Conservation (phyloP, 2,797 vertebrate genomes). For the Heteromormyrus szaboi region DNA sequence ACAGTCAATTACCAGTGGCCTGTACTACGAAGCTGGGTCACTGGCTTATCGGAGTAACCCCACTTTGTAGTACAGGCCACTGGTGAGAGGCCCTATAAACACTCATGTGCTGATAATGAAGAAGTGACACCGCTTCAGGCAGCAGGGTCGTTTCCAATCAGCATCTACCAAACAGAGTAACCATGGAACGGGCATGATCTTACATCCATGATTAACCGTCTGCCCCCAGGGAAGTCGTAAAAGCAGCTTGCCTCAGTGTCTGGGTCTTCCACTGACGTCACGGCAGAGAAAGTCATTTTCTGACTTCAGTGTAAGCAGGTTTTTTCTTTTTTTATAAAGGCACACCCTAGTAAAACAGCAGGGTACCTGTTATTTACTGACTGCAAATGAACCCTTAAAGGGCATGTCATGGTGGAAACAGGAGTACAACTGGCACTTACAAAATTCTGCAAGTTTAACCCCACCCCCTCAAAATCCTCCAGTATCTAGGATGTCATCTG, state of each 20-base stretch:
- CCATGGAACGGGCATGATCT: not conserved
- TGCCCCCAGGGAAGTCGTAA: not conserved
- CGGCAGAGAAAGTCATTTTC: not conserved
- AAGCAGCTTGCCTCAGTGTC: not conserved
- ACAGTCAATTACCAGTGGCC: not conserved
- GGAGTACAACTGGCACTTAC: not conserved
- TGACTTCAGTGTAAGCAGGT: not conserved
- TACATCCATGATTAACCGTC: not conserved
- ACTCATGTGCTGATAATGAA: not conserved
- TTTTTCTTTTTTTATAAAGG: slow-evolving; percentile 13
- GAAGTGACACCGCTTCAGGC: not conserved
- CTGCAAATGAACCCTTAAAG: slow-evolving; percentile 14
- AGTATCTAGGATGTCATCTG: not conserved
- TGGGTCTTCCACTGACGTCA: slow-evolving; percentile 19
- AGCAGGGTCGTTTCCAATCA: not conserved
- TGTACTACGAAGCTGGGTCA: too few species aligned
- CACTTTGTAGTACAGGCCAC: not conserved
- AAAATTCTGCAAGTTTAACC: not conserved
- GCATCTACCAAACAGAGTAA: not conserved
- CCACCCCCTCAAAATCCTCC: not conserved
- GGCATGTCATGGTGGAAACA: not conserved
- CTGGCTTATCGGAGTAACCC: too few species aligned
- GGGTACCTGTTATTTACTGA: slow-evolving; percentile 15
- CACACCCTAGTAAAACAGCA: slow-evolving; percentile 14
- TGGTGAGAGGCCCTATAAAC: not conserved